Percentiles rank a stretch among this genome's conserved stretches.
Conservation (phyloP, 1,140 invertebrate species). For the Anoplophora glabripennis region DNA sequence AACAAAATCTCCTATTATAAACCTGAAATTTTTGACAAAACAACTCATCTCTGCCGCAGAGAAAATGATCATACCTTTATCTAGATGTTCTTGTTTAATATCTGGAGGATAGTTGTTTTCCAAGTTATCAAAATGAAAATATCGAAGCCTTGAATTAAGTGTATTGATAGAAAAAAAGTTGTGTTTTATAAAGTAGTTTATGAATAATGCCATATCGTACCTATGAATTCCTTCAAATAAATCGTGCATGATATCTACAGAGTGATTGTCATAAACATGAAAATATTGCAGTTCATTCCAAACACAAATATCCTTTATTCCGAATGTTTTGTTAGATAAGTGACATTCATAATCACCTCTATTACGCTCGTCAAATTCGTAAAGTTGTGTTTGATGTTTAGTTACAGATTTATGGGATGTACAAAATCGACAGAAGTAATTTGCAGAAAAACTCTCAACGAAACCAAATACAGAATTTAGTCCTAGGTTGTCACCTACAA, state of each 20-base stretch:
- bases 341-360: not conserved
- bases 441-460: slow-evolving; percentile 11
- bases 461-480: slow-evolving; percentile 8
- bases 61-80: too few relatives aligned
- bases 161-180: slow-evolving; percentile 3
- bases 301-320: not conserved
- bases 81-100: not conserved
- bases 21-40: slow-evolving; percentile 3
- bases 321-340: not conserved
- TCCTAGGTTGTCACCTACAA: slow-evolving; percentile 3
- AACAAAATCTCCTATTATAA: not conserved
- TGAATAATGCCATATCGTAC: slow-evolving; percentile 5
- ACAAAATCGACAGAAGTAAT: slow-evolving; percentile 13
- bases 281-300: slow-evolving; percentile 7
- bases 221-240: slow-evolving; percentile 4
- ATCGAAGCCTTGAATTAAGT: slow-evolving; percentile 6
- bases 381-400: slow-evolving; percentile 7
- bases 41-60: not conserved
- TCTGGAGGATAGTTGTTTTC: slow-evolving; percentile 5
- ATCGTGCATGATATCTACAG: slow-evolving; percentile 11
- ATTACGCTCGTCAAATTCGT: not conserved
- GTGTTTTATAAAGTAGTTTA: slow-evolving; percentile 2
- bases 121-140: not conserved
- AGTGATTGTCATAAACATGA: slow-evolving; percentile 10
- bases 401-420: slow-evolving; percentile 1